Conservation (phyloP, 1,140 invertebrate genomes). For the Macrocentrus cingulum region DNA sequence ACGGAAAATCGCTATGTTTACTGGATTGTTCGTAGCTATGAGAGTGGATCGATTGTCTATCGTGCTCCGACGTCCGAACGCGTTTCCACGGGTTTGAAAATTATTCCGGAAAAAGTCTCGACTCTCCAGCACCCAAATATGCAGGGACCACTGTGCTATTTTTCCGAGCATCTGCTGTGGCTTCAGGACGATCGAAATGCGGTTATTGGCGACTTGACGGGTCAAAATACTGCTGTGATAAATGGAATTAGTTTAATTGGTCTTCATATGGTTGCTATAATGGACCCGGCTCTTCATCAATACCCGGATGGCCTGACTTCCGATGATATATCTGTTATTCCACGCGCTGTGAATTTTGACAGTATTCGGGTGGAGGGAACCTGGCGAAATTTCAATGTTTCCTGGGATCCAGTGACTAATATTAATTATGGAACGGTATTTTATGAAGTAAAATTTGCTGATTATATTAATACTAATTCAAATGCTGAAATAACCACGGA, state of each 20-base stretch:
- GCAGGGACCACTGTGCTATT: constrained; percentile 73
- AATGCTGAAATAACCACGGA: constrained; percentile 49
- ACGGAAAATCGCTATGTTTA: constrained; percentile 72
- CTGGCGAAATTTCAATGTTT: constrained; percentile 77
- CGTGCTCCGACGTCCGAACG: constrained; percentile 66
- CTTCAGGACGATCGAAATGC: constrained; percentile 74
- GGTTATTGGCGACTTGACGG: constrained; percentile 75
- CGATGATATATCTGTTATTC: constrained; percentile 67
- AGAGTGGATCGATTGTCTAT: constrained; percentile 71
- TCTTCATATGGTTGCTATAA: constrained; percentile 72
- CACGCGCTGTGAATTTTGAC: constrained; percentile 64
- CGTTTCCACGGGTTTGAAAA: constrained; percentile 48
- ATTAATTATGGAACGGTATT: constrained; percentile 80
- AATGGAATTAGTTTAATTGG: constrained; percentile 64
- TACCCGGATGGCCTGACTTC: constrained; percentile 55
- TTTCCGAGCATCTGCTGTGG: constrained; percentile 79
- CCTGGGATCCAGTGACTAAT: constrained; percentile 71
- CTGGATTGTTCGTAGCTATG: constrained; percentile 76
- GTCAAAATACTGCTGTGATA: constrained; percentile 74
- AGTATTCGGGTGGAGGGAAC: constrained; percentile 70
- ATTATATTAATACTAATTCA: constrained; percentile 51
- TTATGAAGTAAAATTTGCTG: constrained; percentile 76
- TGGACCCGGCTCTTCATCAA: constrained; percentile 69
- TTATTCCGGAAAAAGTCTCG: constrained; percentile 53
- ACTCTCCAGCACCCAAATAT: constrained; percentile 59